Evolutionary conservation across 2,888 invertebrate genomes (phyloP), one percentile per base, ranked within the genome.

Genomic region (Apamea monoglypha): DNA sequence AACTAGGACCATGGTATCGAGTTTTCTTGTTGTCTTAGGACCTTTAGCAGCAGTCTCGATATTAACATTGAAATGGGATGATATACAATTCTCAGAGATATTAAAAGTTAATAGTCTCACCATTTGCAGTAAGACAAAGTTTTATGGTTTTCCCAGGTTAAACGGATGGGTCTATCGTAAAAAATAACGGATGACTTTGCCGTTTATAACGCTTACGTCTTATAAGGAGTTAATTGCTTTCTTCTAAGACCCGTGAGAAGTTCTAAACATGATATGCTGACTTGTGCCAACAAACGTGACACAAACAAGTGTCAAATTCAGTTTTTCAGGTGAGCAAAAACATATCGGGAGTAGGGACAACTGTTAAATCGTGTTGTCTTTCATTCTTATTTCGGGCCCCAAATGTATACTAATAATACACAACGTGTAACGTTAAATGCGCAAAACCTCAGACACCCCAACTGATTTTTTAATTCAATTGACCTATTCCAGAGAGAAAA

Each of bases 191-290:
- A 50, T 7, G 12, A n/a, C 32, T 47, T 47, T 16, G n/a, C 63
- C 40, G 16, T 81, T 59, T 80, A 63, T 50, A 32, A n/a, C 29
- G 40, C 29, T 74, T 16, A 2, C 10, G 14, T 29, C 81, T 36
- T 67, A 53, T 76, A 81, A 50, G 66, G 76, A n/a, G 70, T 76
- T 76, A 69, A 66, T 81, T 61, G 76, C 76, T 70, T 50, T 64
- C 56, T 81, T 64, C 40, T 81, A 36, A 59, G 75, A 63, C 16
- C 56, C 70, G 59, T 81, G 81, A 76, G 81, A 81, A 69, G 25
- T 63, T 7, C 36, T 44, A 21, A n/a, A 59, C 16, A n/a, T 21
- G 14, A 56, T 25, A 66, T 73, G 59, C 4, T 1, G 32, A n/a
- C 21, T 14, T 21, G 8, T 32, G 29, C 61, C 16, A 7, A 29